phyloP scores from a whole-genome alignment of 2,797 vertebrate species.

The Heterohyrax brucei region DNA sequence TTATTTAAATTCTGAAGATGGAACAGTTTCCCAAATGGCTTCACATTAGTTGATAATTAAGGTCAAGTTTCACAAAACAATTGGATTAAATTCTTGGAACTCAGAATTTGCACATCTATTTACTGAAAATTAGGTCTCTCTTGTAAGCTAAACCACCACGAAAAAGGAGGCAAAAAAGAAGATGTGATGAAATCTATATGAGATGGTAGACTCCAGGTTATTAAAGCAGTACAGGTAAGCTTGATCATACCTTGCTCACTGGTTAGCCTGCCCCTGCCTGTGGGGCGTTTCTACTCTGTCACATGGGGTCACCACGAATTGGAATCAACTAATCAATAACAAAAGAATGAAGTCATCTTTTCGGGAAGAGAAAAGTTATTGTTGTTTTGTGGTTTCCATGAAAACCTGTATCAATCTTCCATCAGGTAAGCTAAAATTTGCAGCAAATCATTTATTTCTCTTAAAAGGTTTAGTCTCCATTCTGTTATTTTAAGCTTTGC shows the following conservation, averaged over 20 bases:
- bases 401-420: neutral
- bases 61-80: neutral
- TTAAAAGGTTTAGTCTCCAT: neutral
- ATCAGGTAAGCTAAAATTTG: neutral
- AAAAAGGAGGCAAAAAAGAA: neutral
- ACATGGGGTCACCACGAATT: neutral
- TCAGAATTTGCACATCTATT: neutral
- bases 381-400: neutral
- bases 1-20: neutral
- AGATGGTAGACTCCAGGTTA: too few relatives aligned
- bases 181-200: too few relatives aligned
- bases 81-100: neutral
- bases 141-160: neutral
- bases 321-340: neutral
- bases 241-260: too few relatives aligned
- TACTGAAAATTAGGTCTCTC: neutral
- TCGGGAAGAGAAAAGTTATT: neutral
- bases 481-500: neutral
- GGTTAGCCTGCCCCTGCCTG: neutral
- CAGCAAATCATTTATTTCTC: constrained; percentile 29
- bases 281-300: neutral
- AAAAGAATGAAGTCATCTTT: neutral
- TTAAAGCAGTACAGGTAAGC: too few relatives aligned
- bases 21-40: neutral
- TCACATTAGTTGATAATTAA: neutral